phyloP scores from a whole-genome alignment of 2,113 vertebrate species.

The Forbesichthys agassizii region DNA sequence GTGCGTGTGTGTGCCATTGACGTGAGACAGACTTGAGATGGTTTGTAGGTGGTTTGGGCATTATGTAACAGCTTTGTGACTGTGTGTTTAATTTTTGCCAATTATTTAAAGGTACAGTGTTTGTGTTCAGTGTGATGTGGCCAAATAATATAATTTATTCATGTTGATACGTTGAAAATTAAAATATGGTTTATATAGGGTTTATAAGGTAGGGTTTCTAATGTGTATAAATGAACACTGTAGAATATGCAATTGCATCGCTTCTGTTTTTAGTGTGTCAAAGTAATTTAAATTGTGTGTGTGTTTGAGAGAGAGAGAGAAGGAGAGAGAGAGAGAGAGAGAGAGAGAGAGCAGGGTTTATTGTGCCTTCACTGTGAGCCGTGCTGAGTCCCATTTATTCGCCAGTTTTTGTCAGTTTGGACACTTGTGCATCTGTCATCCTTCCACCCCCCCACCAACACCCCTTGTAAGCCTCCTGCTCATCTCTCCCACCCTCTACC shows the following conservation, averaged over 20 bases:
- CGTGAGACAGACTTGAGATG: slow-evolving; percentile 24
- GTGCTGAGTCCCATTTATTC: slow-evolving; percentile 30
- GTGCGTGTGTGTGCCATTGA: slow-evolving; percentile 17
- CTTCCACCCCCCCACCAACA: slow-evolving; percentile 6
- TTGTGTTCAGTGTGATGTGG: no score
- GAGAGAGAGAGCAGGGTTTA: neutral
- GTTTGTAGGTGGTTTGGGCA: slow-evolving; percentile 51
- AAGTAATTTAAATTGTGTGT: slow-evolving; percentile 24
- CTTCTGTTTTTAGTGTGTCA: no score
- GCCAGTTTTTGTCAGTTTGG: slow-evolving; percentile 28
- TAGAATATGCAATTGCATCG: no score
- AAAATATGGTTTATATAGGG: no score
- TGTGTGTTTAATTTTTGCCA: slow-evolving; percentile 2
- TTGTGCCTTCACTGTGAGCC: slow-evolving; percentile 28
- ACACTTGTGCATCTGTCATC: slow-evolving; percentile 30
- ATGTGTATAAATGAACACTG: no score
- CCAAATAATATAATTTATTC: no score
- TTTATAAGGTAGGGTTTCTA: no score
- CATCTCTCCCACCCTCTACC: neutral
- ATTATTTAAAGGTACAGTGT: neutral
- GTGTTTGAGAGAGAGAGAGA: neutral
- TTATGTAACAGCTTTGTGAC: slow-evolving; percentile 50
- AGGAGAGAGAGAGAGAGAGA: no score
- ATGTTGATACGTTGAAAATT: no score
- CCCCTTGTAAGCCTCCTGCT: neutral